Conservation (phyloP, 2,113 vertebrate genomes). For the Ciconia boyciana region DNA sequence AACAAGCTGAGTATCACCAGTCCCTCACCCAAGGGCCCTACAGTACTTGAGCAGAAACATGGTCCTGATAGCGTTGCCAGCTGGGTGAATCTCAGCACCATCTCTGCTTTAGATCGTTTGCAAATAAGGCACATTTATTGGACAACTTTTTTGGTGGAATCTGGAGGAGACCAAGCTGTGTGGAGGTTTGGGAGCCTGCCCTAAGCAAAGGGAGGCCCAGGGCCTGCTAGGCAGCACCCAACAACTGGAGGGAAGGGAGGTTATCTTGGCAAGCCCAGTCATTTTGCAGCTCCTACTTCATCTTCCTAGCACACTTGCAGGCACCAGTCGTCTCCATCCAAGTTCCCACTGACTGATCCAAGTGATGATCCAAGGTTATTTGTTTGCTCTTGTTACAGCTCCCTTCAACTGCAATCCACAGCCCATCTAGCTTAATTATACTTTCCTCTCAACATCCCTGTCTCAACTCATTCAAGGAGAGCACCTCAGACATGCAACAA, state of each 20-base stretch:
- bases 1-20: not conserved
- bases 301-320: not conserved
- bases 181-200: not conserved
- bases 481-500: not conserved
- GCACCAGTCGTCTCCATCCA: not conserved
- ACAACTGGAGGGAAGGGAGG: not conserved
- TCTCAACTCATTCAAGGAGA: not conserved
- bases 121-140: not conserved
- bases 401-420: not conserved
- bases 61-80: rapidly evolving
- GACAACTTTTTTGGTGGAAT: not conserved
- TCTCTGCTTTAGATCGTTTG: not conserved
- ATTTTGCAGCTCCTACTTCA: not conserved
- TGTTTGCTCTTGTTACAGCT: not conserved
- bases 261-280: not conserved
- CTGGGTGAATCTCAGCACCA: not conserved
- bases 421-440: not conserved
- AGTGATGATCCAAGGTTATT: not conserved
- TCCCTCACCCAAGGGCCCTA: not conserved
- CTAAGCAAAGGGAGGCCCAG: not conserved
- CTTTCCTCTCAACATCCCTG: not conserved
- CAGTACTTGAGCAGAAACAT: not conserved
- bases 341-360: not conserved
- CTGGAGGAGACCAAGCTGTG: not conserved
- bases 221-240: not conserved